Evolutionary conservation across 2,113 vertebrate species (phyloP), one percentile per base, ranked within the genome.

Genomic region (Tetrax tetrax): DNA sequence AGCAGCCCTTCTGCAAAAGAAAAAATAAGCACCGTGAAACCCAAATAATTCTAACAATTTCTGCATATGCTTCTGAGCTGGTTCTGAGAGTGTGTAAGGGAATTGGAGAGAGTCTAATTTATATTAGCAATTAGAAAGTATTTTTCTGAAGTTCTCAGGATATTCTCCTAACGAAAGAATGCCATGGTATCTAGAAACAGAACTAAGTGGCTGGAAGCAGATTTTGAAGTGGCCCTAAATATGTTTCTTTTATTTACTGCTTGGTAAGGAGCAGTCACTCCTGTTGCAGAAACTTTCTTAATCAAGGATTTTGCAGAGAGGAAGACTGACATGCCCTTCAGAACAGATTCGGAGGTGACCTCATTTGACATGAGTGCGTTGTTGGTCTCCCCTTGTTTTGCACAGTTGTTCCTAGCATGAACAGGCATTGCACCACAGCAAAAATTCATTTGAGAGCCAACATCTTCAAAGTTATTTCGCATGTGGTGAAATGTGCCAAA

Each of bases 401-500:
- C 28, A 4, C 43, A 22, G 23, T 47, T 75, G 69, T 56, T 88
- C 28, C 35, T 81, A 71, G 79, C 20, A 2, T 51, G 71, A 81
- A 31, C 54, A 87, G 51, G 29, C 72, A 51, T 41, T 47, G 45
- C 33, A 60, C 47, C 57, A 66, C 45, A 66, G 86, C 63, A 90
- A 19, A 90, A 89, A 66, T 41, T 54, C 28, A 13, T 80, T 54
- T 59, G 54, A 83, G 71, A 69, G 66, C 85, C 78, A 90, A 3
- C 50, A 16, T 85, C 69, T 68, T 94, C 66, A 77, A 87, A 95
- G 79, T 81, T 68, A 66, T 28, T 93, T 92, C 24, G 53, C 51
- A 92, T 87, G 56, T 87, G 75, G 37, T n/a, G 50, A 90, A 64
- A 72, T 47, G 45, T 92, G 86, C 86, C 83, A 84, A 76, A 89